Percentiles rank a stretch among this genome's conserved stretches.
phyloP scores from a whole-genome alignment of 2,888 invertebrate genomes.

The Scaptodrosophila latifasciaeformis region DNA sequence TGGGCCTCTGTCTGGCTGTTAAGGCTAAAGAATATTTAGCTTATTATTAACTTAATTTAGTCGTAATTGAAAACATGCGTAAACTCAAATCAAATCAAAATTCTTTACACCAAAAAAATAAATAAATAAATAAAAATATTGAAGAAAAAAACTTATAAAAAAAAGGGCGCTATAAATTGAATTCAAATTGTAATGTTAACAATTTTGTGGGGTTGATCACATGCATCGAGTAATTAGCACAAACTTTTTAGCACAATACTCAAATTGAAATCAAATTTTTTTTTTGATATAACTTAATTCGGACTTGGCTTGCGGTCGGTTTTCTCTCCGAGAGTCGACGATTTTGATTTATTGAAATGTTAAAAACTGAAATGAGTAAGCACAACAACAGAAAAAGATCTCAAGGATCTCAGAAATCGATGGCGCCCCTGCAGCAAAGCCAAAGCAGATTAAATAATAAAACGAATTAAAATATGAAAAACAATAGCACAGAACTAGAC shows the following conservation, averaged over 20 bases:
- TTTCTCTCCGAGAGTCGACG: neutral
- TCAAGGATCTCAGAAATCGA: too few species aligned
- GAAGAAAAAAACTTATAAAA: slow-evolving; percentile 5
- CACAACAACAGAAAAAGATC: too few species aligned
- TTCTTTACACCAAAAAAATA: too few species aligned
- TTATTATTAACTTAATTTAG: slow-evolving; percentile 11
- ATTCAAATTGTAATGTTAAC: slow-evolving; percentile 54
- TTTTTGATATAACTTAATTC: slow-evolving; percentile 21
- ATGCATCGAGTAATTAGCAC: slow-evolving; percentile 58
- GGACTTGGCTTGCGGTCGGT: slow-evolving; percentile 21
- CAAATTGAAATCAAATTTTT: slow-evolving; percentile 22
- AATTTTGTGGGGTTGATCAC: slow-evolving; percentile 34
- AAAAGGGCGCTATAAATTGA: slow-evolving; percentile 13
- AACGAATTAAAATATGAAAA: too few species aligned
- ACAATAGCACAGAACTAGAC: slow-evolving; percentile 4
- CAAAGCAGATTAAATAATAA: too few species aligned
- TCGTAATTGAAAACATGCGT: slow-evolving; percentile 56
- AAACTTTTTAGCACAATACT: slow-evolving; percentile 9
- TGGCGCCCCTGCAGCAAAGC: too few species aligned
- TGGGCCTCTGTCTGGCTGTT: neutral
- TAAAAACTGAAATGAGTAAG: slow-evolving; percentile 29
- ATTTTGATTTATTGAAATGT: slow-evolving; percentile 29
- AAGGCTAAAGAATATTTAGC: neutral
- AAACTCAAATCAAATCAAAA: neutral
- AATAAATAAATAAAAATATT: too few species aligned